Base-by-base conservation (phyloP, 2,113 vertebrate species). In the Callipepla squamata region DNA sequence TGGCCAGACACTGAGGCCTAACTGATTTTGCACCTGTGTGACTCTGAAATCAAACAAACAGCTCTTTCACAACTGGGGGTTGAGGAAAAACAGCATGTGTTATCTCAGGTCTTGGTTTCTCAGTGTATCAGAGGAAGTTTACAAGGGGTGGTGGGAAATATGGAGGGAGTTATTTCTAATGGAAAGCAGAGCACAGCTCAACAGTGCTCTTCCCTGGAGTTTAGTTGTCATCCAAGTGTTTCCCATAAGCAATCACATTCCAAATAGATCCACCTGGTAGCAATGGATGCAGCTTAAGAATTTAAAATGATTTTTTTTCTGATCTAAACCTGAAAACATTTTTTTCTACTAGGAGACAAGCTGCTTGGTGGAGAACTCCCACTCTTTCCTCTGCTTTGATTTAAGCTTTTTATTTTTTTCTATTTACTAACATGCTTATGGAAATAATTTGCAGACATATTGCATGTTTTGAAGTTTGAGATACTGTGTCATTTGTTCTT, bases 361-460 rank as follows among this genome's bases (percentile, higher is more conserved):
- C 72, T 94, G 81, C 80, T 94, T 69, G 72, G 38, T 78, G 76
- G 86, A 91, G 82, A 93, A 91, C 89, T 94, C 94, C 96, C 76
- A 61, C 91, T 89, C 93, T 87, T 96, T 96, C 92, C 85, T 93
- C 68, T 88, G 72, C 85, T 96, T 94, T 96, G 91, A 94, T 92
- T 90, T 91, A 70, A 87, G 34, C 10, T 36, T 79, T 70, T 61
- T 38, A 63, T 51, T 53, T 80, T 83, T 72, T 50, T 57, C 5
- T 61, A 77, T 95, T 91, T 96, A 59, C 65, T 76, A 45, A 50
- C 76, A 21, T 44, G 38, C 94, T 96, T 95, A 86, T 95, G 93
- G 95, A 94, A 96, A 94, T 95, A 86, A 96, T 96, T 95, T 96
- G 85, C 40, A 50, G 91, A 79, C 94, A 95, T 94, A 92, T 90